phyloP scores from a whole-genome alignment of 1,140 invertebrate genomes.

The Xylocopa sonorina region DNA sequence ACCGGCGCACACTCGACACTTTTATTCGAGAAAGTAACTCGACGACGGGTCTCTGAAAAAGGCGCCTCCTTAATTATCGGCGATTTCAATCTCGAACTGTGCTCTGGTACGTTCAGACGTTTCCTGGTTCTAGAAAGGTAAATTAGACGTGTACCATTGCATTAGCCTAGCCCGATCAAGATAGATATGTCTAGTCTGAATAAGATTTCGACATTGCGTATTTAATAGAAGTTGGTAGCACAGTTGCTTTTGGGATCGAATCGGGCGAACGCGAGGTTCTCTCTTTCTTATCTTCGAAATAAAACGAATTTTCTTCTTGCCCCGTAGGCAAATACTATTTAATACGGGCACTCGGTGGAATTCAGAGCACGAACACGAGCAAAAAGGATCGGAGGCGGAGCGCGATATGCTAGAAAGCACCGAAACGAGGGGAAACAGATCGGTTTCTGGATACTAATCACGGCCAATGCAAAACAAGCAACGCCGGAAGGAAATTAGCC shows the following conservation, averaged over 20 bases:
- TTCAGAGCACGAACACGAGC: background rate
- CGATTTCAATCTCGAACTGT: background rate
- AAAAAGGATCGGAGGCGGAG: background rate
- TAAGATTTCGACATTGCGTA: background rate
- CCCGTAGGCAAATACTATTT: background rate
- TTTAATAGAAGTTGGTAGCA: no score
- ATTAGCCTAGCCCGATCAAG: background rate
- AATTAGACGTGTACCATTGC: background rate
- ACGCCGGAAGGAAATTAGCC: slow-evolving; percentile 34
- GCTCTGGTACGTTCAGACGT: background rate
- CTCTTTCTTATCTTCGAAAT: no score
- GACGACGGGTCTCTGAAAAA: slow-evolving; percentile 29
- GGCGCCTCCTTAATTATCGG: slow-evolving; percentile 26
- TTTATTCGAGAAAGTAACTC: slow-evolving; percentile 30
- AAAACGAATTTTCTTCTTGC: background rate
- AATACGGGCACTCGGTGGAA: background rate
- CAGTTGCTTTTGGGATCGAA: no score
- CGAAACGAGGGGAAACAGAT: slow-evolving; percentile 9
- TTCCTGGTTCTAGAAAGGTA: background rate
- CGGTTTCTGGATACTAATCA: slow-evolving; percentile 17
- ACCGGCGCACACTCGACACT: background rate
- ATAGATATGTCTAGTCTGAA: background rate
- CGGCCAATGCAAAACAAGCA: slow-evolving; percentile 17
- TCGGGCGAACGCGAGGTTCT: no score
- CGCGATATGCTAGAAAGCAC: background rate